Base-by-base conservation (phyloP, 1,140 invertebrate species). In the Drosophila azteca region DNA sequence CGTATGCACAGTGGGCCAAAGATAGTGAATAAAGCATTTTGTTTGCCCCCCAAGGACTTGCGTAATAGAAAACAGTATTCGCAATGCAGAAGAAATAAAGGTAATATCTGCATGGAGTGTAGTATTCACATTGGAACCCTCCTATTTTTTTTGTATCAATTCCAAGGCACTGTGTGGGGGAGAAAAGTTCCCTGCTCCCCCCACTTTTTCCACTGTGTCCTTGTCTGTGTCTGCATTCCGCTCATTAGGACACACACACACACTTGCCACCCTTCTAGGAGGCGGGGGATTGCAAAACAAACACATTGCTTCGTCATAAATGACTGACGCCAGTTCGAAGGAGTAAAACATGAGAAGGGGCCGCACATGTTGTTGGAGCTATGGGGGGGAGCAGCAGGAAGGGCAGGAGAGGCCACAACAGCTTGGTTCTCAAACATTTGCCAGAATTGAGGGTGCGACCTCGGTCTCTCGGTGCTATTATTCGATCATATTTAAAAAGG, bases 401-500 rank as follows among this genome's bases (percentile, higher is more conserved):
- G 3, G 7, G 29, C 7, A 31, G 29, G 31, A 31, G 24, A 26
- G 24, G 35, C 35, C 7, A 29, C 78, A 24, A 75, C 81, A 85
- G 78, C 81, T 75, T 81, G 77, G 60, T 51, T 63, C 43, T 65
- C 43, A 51, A 73, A 64, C 74, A 74, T 50, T 72, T 64, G 43
- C 71, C 59, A 39, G 39, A 58, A 62, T 45, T 17, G 44, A 24
- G 31, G n/a, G 43, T 46, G 15, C 49, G 29, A 26, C 35, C 31
- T 31, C 8, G 7, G 8, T 3, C 54, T 3, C 54, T 50, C 9
- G 3, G 17, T 51, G 69, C 60, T 59, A 81, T 87, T 85, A 85
- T 87, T 87, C 77, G 84, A 80, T 87, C 82, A 87, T 85, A 87
- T 87, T 85, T 87, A 87, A 85, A 85, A 82, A 87, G 76, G 81